Percentiles rank a stretch among this genome's conserved stretches.
Evolutionary conservation across 2,888 invertebrate species (phyloP).

Genomic region (Ptilodon capucinus): DNA sequence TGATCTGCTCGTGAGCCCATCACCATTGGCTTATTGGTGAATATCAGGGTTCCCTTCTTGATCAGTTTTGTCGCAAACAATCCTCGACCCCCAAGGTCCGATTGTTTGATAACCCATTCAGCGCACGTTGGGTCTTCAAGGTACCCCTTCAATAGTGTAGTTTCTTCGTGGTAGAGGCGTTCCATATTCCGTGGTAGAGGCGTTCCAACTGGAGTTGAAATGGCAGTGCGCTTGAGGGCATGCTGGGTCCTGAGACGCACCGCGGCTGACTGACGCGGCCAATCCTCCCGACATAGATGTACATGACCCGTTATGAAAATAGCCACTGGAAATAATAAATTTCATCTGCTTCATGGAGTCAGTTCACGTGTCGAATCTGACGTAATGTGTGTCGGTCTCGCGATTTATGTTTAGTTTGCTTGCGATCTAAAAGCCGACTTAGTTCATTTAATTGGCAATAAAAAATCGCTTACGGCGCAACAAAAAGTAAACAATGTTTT

Average conservation of each 20-base stretch:
- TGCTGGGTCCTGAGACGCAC: constrained; percentile 38
- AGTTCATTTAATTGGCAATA: constrained; percentile 23
- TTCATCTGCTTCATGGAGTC: constrained; percentile 54
- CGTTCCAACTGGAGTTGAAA: constrained; percentile 19
- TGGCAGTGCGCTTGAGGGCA: constrained; percentile 32
- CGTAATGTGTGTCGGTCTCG: constrained; percentile 47
- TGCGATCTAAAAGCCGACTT: constrained; percentile 25
- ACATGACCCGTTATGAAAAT: constrained; percentile 72
- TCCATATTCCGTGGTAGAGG: constrained; percentile 33
- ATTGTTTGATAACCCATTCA: constrained; percentile 83
- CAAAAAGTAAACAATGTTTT: constrained; percentile 1
- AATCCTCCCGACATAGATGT: constrained; percentile 44
- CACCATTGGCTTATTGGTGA: constrained; percentile 85
- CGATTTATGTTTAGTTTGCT: constrained; percentile 48
- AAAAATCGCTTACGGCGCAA: constrained; percentile 8
- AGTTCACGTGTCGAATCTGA: constrained; percentile 62
- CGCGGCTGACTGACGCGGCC: constrained; percentile 57
- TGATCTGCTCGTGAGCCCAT: constrained; percentile 84
- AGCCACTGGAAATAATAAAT: constrained; percentile 68
- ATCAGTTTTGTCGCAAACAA: constrained; percentile 86
- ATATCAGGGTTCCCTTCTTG: constrained; percentile 84
- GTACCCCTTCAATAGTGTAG: constrained; percentile 22
- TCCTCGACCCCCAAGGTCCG: constrained; percentile 86
- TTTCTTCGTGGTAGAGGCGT: constrained; percentile 12
- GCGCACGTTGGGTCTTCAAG: constrained; percentile 25